phyloP scores from a whole-genome alignment of 1,140 invertebrate genomes.

The Lithobius niger region DNA sequence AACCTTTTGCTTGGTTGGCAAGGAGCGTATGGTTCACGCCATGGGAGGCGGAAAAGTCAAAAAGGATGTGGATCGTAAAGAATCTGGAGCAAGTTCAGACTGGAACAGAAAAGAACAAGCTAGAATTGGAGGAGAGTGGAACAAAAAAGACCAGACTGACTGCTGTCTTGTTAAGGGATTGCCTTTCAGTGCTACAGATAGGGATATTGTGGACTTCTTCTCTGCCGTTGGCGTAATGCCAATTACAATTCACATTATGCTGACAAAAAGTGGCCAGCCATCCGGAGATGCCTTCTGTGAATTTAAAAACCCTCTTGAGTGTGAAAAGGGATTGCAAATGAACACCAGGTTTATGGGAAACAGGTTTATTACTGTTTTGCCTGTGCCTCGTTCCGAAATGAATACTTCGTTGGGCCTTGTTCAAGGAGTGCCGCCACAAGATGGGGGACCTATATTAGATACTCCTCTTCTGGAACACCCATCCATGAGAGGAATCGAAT shows the following conservation, averaged over 20 bases:
- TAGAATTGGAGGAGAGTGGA: background rate
- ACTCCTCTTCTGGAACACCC: too few relatives aligned
- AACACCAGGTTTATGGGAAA: slow-evolving; percentile 48
- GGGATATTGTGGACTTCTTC: slow-evolving; percentile 67
- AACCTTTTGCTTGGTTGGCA: slow-evolving; percentile 20
- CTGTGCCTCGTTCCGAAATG: slow-evolving; percentile 46
- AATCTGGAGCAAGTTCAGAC: too few relatives aligned
- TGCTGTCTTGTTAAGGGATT: slow-evolving; percentile 48
- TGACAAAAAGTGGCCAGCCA: slow-evolving; percentile 48
- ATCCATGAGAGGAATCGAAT: too few relatives aligned
- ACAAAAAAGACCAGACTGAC: slow-evolving; percentile 4
- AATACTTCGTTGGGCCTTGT: slow-evolving; percentile 18
- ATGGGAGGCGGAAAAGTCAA: too few relatives aligned
- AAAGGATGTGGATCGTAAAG: background rate
- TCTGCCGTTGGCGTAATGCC: slow-evolving; percentile 58
- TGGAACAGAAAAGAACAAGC: too few relatives aligned
- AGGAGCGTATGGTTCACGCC: slow-evolving; percentile 17
- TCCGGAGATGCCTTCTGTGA: slow-evolving; percentile 76
- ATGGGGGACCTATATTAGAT: too few relatives aligned
- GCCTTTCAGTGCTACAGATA: slow-evolving; percentile 54
- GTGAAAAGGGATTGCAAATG: slow-evolving; percentile 50
- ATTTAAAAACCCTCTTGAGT: slow-evolving; percentile 53
- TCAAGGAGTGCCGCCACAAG: too few relatives aligned
- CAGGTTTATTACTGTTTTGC: slow-evolving; percentile 43
- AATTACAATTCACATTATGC: slow-evolving; percentile 58